Evolutionary conservation across 2,888 invertebrate species (phyloP), one percentile per base, ranked within the genome.

Genomic region (Ormia ochracea): DNA sequence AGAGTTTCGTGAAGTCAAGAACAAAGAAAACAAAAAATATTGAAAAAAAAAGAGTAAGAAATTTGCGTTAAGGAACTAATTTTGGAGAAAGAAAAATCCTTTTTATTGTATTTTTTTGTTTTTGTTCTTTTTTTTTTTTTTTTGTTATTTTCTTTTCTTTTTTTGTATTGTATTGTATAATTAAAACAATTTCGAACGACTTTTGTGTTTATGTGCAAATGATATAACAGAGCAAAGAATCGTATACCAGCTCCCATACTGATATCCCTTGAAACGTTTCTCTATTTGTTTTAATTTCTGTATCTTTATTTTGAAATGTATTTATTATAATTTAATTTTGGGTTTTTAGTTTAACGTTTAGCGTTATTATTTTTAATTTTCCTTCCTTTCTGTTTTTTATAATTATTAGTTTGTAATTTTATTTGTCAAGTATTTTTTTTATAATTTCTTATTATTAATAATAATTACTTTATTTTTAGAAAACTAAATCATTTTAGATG

Each of bases 341-440:
- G 73, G 73, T 36, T 74, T 73, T 74, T 56, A 45, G 56, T 65
- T 65, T 54, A 56, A 48, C n/a, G n/a, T 45, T 77, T 59, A 56
- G 5, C 23, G 26, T 61, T 56, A 56, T 58, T 38, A 48, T 59
- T 66, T 73, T 78, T 38, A 14, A 19, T 58, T 65, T 77, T 56
- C 36, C 26, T 52, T 36, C 61, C 26, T 56, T 36, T 56, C 21
- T 63, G 14, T 38, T 58, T 63, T n/a, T 65, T 54, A 38, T 52
- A 43, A 23, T 58, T 69, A 65, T 70, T 79, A 65, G 59, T 66
- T 69, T 61, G 48, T 79, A 75, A 70, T 70, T 63, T 76, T 48
- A 54, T 76, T 76, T 75, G 50, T 70, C 63, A 61, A 17, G 68
- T 63, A 68, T 48, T 45, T 50, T 69, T 63, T 28, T 63, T 54